A percentile compares a stretch with the other conserved stretches of the same genome.
Conservation (phyloP, 2,113 vertebrate genomes). For the Corapipo altera region DNA sequence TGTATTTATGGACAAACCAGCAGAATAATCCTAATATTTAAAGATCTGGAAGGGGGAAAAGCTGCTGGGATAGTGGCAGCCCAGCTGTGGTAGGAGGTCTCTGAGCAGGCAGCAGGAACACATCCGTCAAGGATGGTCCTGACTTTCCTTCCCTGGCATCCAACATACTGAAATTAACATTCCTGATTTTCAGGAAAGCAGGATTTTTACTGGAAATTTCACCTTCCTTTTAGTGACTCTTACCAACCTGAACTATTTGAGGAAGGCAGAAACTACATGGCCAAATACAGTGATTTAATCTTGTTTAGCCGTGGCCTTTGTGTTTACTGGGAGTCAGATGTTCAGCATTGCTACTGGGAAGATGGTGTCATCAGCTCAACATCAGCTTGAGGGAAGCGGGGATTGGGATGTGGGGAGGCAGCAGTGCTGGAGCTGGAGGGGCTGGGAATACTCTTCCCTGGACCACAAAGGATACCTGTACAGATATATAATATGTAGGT, state of each 20-base stretch:
- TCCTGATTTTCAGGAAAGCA: neutral
- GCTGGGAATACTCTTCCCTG: neutral
- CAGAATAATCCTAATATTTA: neutral
- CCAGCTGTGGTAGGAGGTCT: neutral
- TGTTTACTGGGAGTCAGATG: constrained; percentile 24
- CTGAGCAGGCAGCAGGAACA: neutral
- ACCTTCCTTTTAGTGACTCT: neutral
- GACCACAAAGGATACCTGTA: neutral
- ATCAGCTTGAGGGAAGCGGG: neutral
- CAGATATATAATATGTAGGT: neutral
- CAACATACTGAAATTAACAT: neutral
- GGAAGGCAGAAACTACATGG: neutral
- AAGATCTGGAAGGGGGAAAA: neutral
- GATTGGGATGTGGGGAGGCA: neutral
- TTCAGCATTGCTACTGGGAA: neutral
- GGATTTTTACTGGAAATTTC: neutral
- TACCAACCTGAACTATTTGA: neutral
- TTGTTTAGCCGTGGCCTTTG: neutral
- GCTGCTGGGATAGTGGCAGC: neutral
- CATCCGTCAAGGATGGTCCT: neutral
- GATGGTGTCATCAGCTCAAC: neutral
- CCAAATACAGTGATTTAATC: neutral
- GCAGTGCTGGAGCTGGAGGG: neutral
- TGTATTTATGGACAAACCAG: neutral
- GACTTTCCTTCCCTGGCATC: neutral